Base-by-base conservation (phyloP, 1,140 invertebrate genomes). In the Samia ricini region DNA sequence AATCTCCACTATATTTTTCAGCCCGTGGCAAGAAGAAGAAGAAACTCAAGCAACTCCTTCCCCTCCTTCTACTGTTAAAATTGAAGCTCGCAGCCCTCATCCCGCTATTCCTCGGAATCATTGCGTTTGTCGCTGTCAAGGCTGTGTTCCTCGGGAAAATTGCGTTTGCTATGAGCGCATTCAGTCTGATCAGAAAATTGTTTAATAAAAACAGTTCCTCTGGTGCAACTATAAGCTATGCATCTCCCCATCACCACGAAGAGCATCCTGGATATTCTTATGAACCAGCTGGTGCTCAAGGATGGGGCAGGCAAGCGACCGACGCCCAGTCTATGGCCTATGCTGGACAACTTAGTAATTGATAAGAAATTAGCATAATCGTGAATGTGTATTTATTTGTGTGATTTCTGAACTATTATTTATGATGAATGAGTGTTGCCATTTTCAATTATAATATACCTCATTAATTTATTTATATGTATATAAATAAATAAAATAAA, bases 141-240 rank as follows among this genome's bases (percentile, higher is more conserved):
- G 96, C 96, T 15, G 92, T 97, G 51, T 91, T 96, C 71, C 92
- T 96, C 63, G 95, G 95, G 74, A 97, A 97, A 85, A 93, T 97
- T 51, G 95, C 95, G 7, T 92, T 97, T 24, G 92, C 95, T 65
- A 92, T 96, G 71, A 93, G 93, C 63, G 93, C 92, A 7, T 92
- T 96, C 69, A 94, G 95, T 64, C 94, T 94, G 1, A 91, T 96
- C 66, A 95, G 96, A 86, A 96, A 96, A 69, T 77, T 90, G n/a
- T 29, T 90, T 0, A 64, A 78, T 0, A 92, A 90, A 80, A 82
- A 92, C 33, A 66, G 68, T 6, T 69, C 70, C 2, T 78, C 77
- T 15, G 71, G 71, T n/a, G 66, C 58, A 1, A 57, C 61, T 26
- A 69, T 68, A 23, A 77, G 69, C 51, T 81, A 80, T 24, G 62